phyloP scores from a whole-genome alignment of 2,797 vertebrate species.

The Crenichthys baileyi region DNA sequence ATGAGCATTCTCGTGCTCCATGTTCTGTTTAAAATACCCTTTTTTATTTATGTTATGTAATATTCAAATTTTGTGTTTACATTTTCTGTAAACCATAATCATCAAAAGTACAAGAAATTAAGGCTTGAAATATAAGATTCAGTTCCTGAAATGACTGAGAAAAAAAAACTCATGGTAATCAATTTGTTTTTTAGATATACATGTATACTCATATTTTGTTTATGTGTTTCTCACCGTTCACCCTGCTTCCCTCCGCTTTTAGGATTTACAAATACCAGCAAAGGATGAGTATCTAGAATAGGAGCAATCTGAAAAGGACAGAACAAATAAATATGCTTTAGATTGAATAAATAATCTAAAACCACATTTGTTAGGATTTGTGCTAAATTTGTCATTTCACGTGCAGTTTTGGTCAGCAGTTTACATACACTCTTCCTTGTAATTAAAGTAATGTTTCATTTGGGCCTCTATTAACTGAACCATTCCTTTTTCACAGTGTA shows the following conservation, averaged over 20 bases:
- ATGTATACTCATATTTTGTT: neutral
- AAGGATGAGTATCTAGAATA: constrained; percentile 85
- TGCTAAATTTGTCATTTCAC: neutral
- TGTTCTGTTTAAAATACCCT: no score
- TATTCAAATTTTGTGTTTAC: no score
- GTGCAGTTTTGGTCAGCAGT: no score
- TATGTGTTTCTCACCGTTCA: constrained; percentile 78
- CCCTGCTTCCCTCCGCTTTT: constrained; percentile 97
- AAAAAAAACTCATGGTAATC: no score
- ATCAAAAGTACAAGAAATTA: no score
- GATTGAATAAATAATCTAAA: neutral
- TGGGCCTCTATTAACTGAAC: neutral
- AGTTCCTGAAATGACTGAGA: neutral
- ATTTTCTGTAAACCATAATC: neutral
- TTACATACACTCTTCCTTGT: neutral
- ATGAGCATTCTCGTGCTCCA: no score
- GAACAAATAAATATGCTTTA: neutral
- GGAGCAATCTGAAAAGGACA: constrained; percentile 80
- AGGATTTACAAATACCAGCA: constrained; percentile 94
- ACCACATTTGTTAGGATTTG: neutral
- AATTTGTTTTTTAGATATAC: neutral
- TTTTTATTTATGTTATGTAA: no score
- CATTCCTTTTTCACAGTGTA: neutral
- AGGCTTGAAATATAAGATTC: neutral
- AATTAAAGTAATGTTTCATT: no score